Conservation (phyloP, 2,113 vertebrate species). For the Oenanthe oenanthe region DNA sequence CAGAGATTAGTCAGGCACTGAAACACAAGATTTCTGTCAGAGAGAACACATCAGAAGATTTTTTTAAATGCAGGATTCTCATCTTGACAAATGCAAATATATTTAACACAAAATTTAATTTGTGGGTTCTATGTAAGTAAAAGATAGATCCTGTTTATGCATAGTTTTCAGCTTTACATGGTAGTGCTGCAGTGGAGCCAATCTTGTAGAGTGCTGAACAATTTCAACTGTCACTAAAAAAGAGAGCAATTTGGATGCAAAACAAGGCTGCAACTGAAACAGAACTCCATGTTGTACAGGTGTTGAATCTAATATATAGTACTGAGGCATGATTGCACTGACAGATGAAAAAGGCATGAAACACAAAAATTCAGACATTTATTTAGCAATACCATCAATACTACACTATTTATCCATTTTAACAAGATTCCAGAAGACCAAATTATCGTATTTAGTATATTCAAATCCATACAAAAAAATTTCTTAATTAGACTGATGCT, state of each 20-base stretch:
- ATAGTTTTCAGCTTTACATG: neutral
- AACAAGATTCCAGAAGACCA: neutral
- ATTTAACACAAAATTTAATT: neutral
- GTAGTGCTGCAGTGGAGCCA: neutral
- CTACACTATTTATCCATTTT: neutral
- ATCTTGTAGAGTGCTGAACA: neutral
- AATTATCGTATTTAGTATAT: neutral
- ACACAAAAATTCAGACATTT: neutral
- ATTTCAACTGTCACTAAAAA: neutral
- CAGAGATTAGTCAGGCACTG: conserved; percentile 73
- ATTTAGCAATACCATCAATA: neutral
- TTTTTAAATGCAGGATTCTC: conserved; percentile 21
- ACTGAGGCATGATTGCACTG: neutral
- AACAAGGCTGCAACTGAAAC: neutral
- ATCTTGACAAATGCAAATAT: neutral
- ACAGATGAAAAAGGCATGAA: neutral
- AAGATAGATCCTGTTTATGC: neutral
- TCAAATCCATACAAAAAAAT: neutral
- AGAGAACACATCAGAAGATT: neutral
- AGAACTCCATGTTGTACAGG: neutral
- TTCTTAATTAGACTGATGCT: neutral
- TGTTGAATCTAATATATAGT: neutral
- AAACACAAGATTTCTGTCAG: conserved; percentile 50
- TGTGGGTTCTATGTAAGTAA: neutral
- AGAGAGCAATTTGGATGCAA: neutral